These are phyloP conservation scores for Cerastis leucographa DNA, from an alignment of 2,888 invertebrate species.

Conservation along the genomic window DNA sequence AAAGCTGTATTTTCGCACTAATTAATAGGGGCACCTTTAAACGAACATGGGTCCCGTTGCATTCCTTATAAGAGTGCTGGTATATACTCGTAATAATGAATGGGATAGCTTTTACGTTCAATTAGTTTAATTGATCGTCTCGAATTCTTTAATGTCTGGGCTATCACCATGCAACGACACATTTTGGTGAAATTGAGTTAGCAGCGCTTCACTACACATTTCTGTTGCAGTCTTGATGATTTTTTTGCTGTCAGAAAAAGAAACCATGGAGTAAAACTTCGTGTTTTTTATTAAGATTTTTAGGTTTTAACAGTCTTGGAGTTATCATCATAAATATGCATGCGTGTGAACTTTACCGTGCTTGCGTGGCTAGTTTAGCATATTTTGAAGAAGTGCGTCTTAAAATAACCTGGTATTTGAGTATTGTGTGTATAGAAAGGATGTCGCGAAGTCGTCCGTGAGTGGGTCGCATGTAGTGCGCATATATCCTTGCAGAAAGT, in stretches of 20 bases:
- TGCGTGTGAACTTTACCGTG: conserved; percentile 39
- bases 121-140: conserved; percentile 52
- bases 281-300: conserved; percentile 19
- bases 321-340: conserved; percentile 40
- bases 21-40: conserved; percentile 69
- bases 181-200: conserved; percentile 51
- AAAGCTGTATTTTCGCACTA: conserved; percentile 62
- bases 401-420: conserved; percentile 47
- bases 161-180: conserved; percentile 26
- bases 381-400: conserved; percentile 55
- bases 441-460: conserved; percentile 56
- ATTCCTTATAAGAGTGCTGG: conserved; percentile 41
- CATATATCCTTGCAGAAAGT: conserved; percentile 79
- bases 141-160: conserved; percentile 43
- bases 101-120: conserved; percentile 53
- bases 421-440: conserved; percentile 53
- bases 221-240: conserved; percentile 16
- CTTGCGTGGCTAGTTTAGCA: conserved; percentile 41
- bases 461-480: conserved; percentile 58
- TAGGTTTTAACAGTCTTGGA: conserved; percentile 5
- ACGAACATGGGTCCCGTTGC: conserved; percentile 52
- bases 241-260: conserved; percentile 16
- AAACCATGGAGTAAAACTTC: neutral
- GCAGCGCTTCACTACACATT: conserved; percentile 29
- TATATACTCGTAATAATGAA: conserved; percentile 48